phyloP scores from a whole-genome alignment of 2,113 vertebrate species.

The Laticauda laticaudata region DNA sequence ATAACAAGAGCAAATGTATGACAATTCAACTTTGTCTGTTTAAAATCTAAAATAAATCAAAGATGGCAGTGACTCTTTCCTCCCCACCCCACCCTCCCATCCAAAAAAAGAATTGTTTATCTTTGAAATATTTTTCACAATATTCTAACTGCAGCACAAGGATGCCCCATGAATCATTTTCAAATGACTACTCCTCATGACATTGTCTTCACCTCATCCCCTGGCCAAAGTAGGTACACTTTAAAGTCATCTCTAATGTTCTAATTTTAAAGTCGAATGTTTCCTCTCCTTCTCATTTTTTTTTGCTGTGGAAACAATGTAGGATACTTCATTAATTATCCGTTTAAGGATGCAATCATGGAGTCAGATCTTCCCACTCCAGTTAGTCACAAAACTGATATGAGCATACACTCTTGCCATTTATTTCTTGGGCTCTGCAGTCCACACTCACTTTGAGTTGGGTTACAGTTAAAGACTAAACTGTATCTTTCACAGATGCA shows the following conservation, averaged over 20 bases:
- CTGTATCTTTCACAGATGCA: background rate
- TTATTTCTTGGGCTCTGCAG: background rate
- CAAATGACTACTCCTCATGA: background rate
- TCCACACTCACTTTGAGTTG: background rate
- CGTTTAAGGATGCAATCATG: background rate
- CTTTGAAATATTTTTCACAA: background rate
- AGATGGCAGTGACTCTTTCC: background rate
- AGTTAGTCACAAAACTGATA: background rate
- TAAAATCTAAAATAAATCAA: conserved; percentile 7
- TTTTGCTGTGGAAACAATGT: no score
- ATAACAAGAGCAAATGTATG: conserved; percentile 5
- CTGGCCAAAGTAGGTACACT: background rate
- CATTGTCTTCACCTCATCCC: background rate
- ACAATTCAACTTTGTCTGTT: background rate
- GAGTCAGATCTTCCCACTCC: background rate
- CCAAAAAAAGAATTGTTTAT: no score
- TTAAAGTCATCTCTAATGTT: background rate
- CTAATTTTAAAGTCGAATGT: background rate
- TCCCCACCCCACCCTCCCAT: no score
- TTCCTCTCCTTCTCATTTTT: background rate
- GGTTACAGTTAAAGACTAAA: background rate
- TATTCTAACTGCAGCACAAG: background rate
- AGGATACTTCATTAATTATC: background rate
- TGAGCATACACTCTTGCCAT: background rate
- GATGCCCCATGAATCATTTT: background rate